Conservation (phyloP, 2,888 invertebrate genomes). For the Dorcus hopei region DNA sequence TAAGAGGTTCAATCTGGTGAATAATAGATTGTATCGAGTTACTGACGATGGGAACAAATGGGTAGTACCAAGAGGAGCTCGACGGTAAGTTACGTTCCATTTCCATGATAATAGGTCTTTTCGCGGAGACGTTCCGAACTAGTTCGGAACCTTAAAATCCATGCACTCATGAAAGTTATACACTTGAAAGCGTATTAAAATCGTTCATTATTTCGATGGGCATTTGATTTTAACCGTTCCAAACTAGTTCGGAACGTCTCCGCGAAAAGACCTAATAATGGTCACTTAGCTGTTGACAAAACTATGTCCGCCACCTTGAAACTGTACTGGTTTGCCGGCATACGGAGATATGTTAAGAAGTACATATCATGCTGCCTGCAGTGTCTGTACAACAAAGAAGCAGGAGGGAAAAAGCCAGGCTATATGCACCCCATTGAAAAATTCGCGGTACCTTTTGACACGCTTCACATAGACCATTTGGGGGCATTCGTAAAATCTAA, state of each 20-base stretch:
- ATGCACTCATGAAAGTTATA: no score
- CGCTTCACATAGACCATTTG: constrained; percentile 32
- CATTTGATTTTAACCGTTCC: no score
- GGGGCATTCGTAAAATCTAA: constrained; percentile 27
- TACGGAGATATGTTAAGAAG: constrained; percentile 28
- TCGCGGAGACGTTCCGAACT: no score
- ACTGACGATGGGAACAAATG: neutral
- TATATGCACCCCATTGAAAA: constrained; percentile 27
- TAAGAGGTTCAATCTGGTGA: constrained; percentile 1
- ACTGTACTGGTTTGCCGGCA: constrained; percentile 31
- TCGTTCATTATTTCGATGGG: no score
- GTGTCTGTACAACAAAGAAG: constrained; percentile 36
- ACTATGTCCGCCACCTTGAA: constrained; percentile 14
- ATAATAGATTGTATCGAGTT: constrained; percentile 4
- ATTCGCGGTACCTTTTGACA: constrained; percentile 30
- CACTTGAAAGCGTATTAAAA: no score
- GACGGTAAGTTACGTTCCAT: constrained; percentile 15
- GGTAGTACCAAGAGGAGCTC: constrained; percentile 7
- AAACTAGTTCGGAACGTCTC: no score
- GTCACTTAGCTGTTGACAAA: constrained; percentile 32
- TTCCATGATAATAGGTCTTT: constrained; percentile 35
- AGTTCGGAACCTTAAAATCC: no score
- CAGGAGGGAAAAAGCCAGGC: constrained; percentile 26
- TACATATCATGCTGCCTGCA: constrained; percentile 33
- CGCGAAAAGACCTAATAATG: no score